Conservation (phyloP, 2,113 vertebrate species). For the Chionomys nivalis region DNA sequence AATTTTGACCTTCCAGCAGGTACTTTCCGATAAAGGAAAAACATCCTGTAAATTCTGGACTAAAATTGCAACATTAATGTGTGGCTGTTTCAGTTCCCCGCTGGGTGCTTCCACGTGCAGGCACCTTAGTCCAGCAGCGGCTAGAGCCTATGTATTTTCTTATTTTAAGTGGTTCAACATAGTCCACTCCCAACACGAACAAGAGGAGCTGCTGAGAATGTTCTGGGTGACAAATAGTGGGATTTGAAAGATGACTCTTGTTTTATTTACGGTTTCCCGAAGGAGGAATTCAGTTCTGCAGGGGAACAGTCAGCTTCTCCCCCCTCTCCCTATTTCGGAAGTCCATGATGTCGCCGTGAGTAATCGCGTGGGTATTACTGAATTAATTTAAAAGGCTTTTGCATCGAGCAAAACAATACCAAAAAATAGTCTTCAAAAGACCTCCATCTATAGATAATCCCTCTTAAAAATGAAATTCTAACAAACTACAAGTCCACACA, state of each 20-base stretch:
- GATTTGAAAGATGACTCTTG: not conserved
- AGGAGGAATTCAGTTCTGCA: not conserved
- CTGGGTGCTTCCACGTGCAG: conserved; percentile 1
- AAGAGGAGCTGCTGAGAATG: not conserved
- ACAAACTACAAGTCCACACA: conserved; percentile 33
- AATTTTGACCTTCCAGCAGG: not conserved
- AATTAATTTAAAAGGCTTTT: conserved; percentile 25
- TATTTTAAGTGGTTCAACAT: not conserved
- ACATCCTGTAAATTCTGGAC: not conserved
- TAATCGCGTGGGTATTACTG: not conserved
- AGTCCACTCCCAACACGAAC: not conserved
- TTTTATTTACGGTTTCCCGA: not conserved
- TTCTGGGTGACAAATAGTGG: not conserved
- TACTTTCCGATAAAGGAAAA: conserved; percentile 14
- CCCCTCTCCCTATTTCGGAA: conserved; percentile 1
- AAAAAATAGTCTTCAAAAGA: not conserved
- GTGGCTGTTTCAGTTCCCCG: not conserved
- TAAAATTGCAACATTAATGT: not conserved
- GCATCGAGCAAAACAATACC: not conserved
- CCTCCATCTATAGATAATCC: not conserved
- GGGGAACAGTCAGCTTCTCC: not conserved
- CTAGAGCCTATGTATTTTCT: not conserved
- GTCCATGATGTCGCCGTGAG: not conserved
- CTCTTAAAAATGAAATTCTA: conserved; percentile 43
- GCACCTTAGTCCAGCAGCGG: not conserved